Base-by-base conservation (phyloP, 1,140 invertebrate genomes). In the Sogatella furcifera region DNA sequence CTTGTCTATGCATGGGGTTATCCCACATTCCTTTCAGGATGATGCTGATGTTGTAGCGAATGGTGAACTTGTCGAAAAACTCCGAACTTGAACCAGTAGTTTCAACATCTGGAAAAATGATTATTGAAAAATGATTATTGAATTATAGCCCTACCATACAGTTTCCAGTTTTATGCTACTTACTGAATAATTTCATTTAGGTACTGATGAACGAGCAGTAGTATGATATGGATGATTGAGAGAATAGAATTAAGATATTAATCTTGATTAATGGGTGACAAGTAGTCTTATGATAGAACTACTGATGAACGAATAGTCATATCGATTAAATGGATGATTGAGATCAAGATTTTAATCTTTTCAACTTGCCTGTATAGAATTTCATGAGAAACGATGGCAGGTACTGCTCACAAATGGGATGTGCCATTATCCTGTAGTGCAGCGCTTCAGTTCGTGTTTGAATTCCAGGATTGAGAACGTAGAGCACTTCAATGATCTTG, bases 11-110 rank as follows among this genome's bases (percentile, higher is more conserved):
- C 2, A 81, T 69, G n/a, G 77, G 74, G 67, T 84, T 83, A 24
- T 87, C 84, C 87, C 86, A 89, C 83, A 90, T 86, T 14, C 85
- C 83, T 73, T 97, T 96, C 52, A 98, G 82, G 68, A 98, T 95
- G 68, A 97, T 84, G 74, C 94, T 97, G 69, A 98, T 97, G 70
- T 97, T 92, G 77, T 97, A 97, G 63, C 94, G 84, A 69, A 98
- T 98, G 11, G 93, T 94, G 73, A 98, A 99, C 77, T 98, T 99
- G 75, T 98, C 96, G 71, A 98, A 99, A 76, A 98, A 99, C 74
- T 98, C 96, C 43, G 90, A 95, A 72, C 89, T 94, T 55, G 96
- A 91, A 19, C 96, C 96, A 11, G 95, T 98, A 2, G 92, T 92
- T 77, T 99, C 97, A 41, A 99, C 93, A 70, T 98, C 95, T 67